Base-by-base conservation (phyloP, 2,888 invertebrate species). In the Pandemis cinnamomeana region DNA sequence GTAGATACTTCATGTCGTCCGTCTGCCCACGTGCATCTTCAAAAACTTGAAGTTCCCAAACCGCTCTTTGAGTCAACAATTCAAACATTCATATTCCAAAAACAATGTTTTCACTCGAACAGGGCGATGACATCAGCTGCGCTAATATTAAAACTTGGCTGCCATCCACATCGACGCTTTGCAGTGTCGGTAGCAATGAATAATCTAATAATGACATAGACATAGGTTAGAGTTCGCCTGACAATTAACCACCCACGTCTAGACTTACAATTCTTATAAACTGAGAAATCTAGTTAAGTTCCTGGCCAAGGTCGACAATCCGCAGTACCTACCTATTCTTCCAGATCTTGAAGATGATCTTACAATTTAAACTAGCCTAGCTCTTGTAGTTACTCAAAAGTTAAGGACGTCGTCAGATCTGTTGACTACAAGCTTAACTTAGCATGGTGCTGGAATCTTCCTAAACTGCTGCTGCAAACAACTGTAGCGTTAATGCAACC, bases 121-220 rank as follows among this genome's bases (percentile, higher is more conserved):
- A 91, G 83, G 73, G 75, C 82, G 86, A 89, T 92, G 92, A 91
- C 91, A 91, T 92, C 92, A 92, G 82, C 80, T 77, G 78, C 84
- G 90, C 92, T 92, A 90, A 91, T 91, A 91, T 91, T 91, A 91
- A 90, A 88, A 83, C 89, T 93, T 93, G 93, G 93, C 92, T 84
- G 75, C 71, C 72, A 78, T 89, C 92, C 92, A 92, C 80, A 44
- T 70, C 66, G 61, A 58, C 51, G 60, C 55, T 27, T 27, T 27
- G 27, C 58, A 11, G 58, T 58, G 51, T 27, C 58, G 51, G 36
- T 60, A 51, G 46, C 70, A 27, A 53, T 66, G 70, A 67, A 75
- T 74, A 71, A 42, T 41, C 36, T 53, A 42, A 71, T 71, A 75
- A 36, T 36, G 27, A 36, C 27, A 36, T 36, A 67, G 60, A 70